These are phyloP conservation scores for Zootermopsis nevadensis DNA, from an alignment of 2,888 invertebrate species.

Conservation along the genomic window DNA sequence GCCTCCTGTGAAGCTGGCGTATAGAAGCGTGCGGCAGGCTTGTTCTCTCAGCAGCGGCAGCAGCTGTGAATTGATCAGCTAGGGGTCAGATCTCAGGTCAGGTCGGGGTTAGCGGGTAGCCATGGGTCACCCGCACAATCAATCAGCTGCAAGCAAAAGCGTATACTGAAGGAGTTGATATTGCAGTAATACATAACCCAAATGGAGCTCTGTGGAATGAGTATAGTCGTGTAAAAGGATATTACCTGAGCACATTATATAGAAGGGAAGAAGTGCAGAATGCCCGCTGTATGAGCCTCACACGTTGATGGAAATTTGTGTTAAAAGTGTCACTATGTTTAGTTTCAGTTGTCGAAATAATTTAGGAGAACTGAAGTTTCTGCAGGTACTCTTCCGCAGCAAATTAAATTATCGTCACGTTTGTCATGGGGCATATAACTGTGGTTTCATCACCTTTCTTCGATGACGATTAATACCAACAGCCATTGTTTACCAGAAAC, in stretches of 20 bases:
- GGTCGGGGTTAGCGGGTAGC: constrained; percentile 41
- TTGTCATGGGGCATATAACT: not conserved
- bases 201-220: too few relatives aligned
- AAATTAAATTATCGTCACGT: not conserved
- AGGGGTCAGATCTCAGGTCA: constrained; percentile 31
- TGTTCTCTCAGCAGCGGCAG: constrained; percentile 43
- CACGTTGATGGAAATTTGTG: too few relatives aligned
- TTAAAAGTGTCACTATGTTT: too few relatives aligned
- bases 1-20: not conserved
- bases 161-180: constrained; percentile 20
- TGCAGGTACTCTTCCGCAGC: not conserved
- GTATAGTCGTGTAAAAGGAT: too few relatives aligned
- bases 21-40: constrained; percentile 45
- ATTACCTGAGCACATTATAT: too few relatives aligned
- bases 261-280: too few relatives aligned
- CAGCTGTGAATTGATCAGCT: constrained; percentile 47
- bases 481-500: too few relatives aligned
- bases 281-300: too few relatives aligned
- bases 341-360: too few relatives aligned
- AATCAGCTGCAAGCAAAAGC: constrained; percentile 26
- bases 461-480: not conserved
- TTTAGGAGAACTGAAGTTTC: not conserved
- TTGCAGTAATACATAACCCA: too few relatives aligned
- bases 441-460: not conserved
- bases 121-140: constrained; percentile 42